phyloP scores from a whole-genome alignment of 2,113 vertebrate genomes.

The Pantherophis guttatus region DNA sequence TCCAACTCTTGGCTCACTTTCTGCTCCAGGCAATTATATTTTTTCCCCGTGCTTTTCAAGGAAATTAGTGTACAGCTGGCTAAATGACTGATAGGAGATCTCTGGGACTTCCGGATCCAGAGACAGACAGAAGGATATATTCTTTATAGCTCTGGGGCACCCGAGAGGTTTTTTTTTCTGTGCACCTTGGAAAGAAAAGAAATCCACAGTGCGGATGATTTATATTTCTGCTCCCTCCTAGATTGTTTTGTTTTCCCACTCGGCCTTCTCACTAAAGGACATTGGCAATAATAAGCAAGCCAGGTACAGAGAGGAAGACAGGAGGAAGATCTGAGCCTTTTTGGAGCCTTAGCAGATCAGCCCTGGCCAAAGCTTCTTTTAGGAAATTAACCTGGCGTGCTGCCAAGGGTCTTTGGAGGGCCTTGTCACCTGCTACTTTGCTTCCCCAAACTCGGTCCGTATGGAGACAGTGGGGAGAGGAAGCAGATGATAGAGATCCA shows the following conservation, averaged over 20 bases:
- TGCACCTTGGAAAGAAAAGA: not conserved
- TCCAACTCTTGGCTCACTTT: conserved; percentile 37
- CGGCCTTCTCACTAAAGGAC: not conserved
- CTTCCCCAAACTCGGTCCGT: not conserved
- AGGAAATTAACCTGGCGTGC: not conserved
- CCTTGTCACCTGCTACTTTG: not conserved
- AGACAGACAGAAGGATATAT: not conserved
- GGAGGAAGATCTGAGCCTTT: not conserved
- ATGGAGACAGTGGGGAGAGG: not conserved
- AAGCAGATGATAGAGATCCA: not conserved
- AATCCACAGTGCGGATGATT: not conserved
- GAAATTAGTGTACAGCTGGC: not conserved
- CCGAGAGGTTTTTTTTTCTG: not conserved
- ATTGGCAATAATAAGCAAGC: not conserved
- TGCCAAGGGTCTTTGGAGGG: not conserved
- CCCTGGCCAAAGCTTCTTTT: not conserved
- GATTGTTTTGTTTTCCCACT: not conserved
- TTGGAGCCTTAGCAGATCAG: not conserved
- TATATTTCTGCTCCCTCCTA: not conserved
- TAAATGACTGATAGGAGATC: not conserved
- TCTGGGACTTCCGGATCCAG: too few relatives aligned
- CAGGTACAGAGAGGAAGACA: not conserved
- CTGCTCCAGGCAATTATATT: conserved; percentile 3
- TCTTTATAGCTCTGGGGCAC: not conserved
- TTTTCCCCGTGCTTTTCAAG: conserved; percentile 17